Evolutionary conservation across 1,140 invertebrate species (phyloP).

Genomic region (Orchestia grillus): DNA sequence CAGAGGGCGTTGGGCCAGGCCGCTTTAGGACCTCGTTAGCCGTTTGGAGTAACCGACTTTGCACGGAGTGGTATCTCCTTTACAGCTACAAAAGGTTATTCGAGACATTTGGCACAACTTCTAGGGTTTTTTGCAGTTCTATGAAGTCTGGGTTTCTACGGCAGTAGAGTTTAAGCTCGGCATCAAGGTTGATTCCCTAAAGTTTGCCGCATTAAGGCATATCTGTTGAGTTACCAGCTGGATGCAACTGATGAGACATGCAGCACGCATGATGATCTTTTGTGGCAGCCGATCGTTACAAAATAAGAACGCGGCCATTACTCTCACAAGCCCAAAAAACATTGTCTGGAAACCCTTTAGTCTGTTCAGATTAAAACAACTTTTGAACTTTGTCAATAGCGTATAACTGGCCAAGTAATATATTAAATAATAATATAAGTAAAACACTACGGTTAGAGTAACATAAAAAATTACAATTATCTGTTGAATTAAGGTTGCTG

Average conservation of each 20-base stretch:
- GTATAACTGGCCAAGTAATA: no score
- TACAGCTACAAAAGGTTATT: neutral
- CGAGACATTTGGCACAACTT: neutral
- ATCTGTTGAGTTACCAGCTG: neutral
- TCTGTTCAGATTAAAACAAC: no score
- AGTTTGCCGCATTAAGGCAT: neutral
- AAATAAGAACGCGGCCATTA: neutral
- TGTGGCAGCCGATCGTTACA: neutral
- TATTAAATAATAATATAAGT: no score
- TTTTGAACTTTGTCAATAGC: no score
- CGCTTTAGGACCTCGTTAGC: conserved; percentile 13
- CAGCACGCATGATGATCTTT: neutral
- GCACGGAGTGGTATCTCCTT: neutral
- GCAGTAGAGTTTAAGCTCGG: neutral
- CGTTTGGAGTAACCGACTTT: neutral
- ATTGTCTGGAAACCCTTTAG: no score
- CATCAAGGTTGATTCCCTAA: neutral
- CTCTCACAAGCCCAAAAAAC: neutral
- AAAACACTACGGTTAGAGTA: neutral
- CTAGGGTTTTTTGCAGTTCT: neutral
- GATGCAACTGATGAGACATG: neutral
- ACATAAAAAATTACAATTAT: neutral
- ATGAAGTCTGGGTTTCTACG: neutral
- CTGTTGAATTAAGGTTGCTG: neutral
- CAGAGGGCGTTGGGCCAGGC: neutral